phyloP scores from a whole-genome alignment of 2,888 invertebrate species.

The Callyntrura guangdongensis region DNA sequence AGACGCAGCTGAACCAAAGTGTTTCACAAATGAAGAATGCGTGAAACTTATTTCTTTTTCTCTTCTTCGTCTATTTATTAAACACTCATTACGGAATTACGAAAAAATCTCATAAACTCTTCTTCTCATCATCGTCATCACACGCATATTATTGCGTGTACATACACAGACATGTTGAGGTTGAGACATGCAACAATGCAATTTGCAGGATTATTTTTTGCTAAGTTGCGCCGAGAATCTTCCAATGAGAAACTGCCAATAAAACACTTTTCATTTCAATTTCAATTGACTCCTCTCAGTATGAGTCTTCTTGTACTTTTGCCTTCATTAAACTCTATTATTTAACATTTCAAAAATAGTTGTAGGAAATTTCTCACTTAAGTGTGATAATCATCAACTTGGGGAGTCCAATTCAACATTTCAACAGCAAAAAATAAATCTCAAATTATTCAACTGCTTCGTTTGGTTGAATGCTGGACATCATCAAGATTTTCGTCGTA shows the following conservation, averaged over 20 bases:
- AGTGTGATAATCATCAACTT: conserved; percentile 15
- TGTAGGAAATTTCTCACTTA: background rate
- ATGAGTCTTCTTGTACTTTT: conserved; percentile 15
- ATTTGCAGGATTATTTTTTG: background rate
- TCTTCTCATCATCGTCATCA: conserved; percentile 21
- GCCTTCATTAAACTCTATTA: conserved; percentile 60
- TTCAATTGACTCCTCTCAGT: conserved; percentile 29
- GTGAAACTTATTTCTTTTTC: conserved; percentile 9
- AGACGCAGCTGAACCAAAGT: background rate
- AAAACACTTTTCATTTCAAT: conserved; percentile 37
- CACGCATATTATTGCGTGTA: background rate
- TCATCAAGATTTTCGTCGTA: too few relatives aligned
- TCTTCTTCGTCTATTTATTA: conserved; percentile 9
- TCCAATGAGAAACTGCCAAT: conserved; percentile 1
- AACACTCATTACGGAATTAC: conserved; percentile 29
- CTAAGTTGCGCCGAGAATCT: background rate
- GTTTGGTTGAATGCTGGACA: too few relatives aligned
- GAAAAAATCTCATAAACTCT: conserved; percentile 35
- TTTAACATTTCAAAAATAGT: conserved; percentile 25
- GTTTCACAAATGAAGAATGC: conserved; percentile 10
- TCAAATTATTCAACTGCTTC: too few relatives aligned
- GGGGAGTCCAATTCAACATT: background rate
- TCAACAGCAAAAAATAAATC: too few relatives aligned
- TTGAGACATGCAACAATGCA: background rate
- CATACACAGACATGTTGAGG: background rate